A percentile compares a stretch with the other conserved stretches of the same genome.
phyloP scores from a whole-genome alignment of 1,140 invertebrate genomes.

The Aphelinus certus region DNA sequence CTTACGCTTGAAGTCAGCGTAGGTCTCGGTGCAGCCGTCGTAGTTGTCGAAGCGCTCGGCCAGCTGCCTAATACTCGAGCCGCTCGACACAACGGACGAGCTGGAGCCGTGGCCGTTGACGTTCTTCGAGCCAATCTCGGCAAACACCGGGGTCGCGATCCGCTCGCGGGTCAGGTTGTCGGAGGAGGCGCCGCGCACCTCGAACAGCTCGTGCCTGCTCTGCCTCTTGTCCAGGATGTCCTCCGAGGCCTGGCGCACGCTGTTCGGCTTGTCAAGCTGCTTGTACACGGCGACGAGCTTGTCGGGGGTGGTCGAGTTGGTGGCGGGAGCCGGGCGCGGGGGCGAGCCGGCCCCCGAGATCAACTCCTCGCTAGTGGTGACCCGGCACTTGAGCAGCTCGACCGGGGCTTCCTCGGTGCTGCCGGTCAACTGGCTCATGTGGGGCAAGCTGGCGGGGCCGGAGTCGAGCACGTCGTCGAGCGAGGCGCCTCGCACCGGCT shows the following conservation, averaged over 20 bases:
- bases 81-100: background rate
- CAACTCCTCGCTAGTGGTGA: constrained; percentile 60
- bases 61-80: constrained; percentile 49
- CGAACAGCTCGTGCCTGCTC: constrained; percentile 48
- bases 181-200: constrained; percentile 55
- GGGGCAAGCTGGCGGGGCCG: constrained; percentile 52
- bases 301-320: constrained; percentile 40
- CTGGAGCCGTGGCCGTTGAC: constrained; percentile 3
- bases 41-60: constrained; percentile 55
- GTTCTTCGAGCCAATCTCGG: constrained; percentile 4
- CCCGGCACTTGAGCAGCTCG: constrained; percentile 58
- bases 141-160: constrained; percentile 21
- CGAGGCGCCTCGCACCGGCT: constrained; percentile 53
- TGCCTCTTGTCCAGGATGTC: constrained; percentile 53
- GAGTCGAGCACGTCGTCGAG: constrained; percentile 57
- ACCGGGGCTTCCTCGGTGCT: constrained; percentile 37
- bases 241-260: constrained; percentile 53
- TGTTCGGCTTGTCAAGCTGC: constrained; percentile 37
- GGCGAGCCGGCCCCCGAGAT: constrained; percentile 58
- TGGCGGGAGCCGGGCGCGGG: constrained; percentile 26
- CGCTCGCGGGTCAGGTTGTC: constrained; percentile 50
- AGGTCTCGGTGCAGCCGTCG: constrained; percentile 48
- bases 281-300: constrained; percentile 22
- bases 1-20: constrained; percentile 58
- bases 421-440: constrained; percentile 44